These are phyloP conservation scores for Asbolus verrucosus DNA, from an alignment of 1,140 invertebrate species.

Conservation along the genomic window DNA sequence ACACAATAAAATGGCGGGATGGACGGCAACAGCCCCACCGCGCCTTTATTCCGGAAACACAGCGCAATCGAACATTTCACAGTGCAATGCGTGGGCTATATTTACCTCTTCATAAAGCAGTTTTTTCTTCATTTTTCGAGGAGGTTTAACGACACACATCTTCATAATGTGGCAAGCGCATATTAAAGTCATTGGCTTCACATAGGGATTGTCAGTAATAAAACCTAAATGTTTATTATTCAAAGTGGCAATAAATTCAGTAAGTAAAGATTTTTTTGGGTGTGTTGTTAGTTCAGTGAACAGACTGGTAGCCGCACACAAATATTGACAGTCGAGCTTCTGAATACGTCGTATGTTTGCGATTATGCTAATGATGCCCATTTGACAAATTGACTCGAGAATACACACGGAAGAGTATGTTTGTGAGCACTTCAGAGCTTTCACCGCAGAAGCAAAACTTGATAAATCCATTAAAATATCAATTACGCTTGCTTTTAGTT, in stretches of 20 bases:
- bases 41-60: conserved; percentile 3
- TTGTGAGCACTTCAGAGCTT: conserved; percentile 40
- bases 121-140: neutral
- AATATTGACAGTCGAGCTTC: conserved; percentile 46
- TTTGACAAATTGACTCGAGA: conserved; percentile 44
- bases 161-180: neutral
- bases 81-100: neutral
- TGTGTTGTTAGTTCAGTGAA: conserved; percentile 18
- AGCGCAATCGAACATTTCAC: neutral
- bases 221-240: conserved; percentile 43
- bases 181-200: conserved; percentile 38
- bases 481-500: conserved; percentile 37
- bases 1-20: too few relatives aligned
- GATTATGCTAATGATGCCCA: conserved; percentile 46
- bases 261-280: conserved; percentile 39
- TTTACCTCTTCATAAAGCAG: neutral
- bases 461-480: conserved; percentile 47
- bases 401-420: conserved; percentile 38
- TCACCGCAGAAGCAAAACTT: conserved; percentile 38
- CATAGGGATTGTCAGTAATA: conserved; percentile 26
- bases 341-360: conserved; percentile 43
- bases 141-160: neutral
- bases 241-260: conserved; percentile 43
- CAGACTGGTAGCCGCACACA: conserved; percentile 40
- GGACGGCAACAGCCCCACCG: too few relatives aligned